phyloP scores from a whole-genome alignment of 2,113 vertebrate genomes.

The Neolamprologus modestus region DNA sequence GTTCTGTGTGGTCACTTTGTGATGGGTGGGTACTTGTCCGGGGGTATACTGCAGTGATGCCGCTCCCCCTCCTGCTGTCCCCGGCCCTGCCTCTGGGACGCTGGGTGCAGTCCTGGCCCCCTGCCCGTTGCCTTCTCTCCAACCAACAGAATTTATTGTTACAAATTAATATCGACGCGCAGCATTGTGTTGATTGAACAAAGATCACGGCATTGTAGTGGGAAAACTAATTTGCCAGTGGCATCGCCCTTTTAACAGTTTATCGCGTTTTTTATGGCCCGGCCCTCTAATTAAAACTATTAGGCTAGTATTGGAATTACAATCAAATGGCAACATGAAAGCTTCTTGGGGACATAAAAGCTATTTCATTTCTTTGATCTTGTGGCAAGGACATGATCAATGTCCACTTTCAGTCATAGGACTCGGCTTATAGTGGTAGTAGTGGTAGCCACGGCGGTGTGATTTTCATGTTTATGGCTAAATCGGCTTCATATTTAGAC shows the following conservation, averaged over 20 bases:
- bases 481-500: constrained; percentile 88
- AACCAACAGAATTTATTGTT: constrained; percentile 19
- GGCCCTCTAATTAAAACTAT: constrained; percentile 41
- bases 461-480: constrained; percentile 91
- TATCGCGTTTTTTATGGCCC: not conserved
- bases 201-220: constrained; percentile 11
- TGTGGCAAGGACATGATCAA: constrained; percentile 61
- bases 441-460: constrained; percentile 83
- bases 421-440: constrained; percentile 77
- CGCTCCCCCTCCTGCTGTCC: constrained; percentile 36
- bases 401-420: constrained; percentile 75
- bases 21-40: constrained; percentile 4
- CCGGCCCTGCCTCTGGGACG: constrained; percentile 36
- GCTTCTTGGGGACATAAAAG: constrained; percentile 52
- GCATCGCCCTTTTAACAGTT: constrained; percentile 10
- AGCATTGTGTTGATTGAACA: constrained; percentile 51
- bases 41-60: constrained; percentile 12
- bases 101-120: constrained; percentile 22
- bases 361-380: constrained; percentile 47
- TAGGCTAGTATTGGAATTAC: constrained; percentile 31
- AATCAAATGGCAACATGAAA: constrained; percentile 51
- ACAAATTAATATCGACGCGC: constrained; percentile 46
- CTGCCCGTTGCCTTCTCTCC: constrained; percentile 27
- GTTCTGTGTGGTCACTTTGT: constrained; percentile 5
- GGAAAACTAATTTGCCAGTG: constrained; percentile 10